These are phyloP conservation scores for Sciurus niger DNA, from an alignment of 2,113 vertebrate species.

Conservation along the genomic window DNA sequence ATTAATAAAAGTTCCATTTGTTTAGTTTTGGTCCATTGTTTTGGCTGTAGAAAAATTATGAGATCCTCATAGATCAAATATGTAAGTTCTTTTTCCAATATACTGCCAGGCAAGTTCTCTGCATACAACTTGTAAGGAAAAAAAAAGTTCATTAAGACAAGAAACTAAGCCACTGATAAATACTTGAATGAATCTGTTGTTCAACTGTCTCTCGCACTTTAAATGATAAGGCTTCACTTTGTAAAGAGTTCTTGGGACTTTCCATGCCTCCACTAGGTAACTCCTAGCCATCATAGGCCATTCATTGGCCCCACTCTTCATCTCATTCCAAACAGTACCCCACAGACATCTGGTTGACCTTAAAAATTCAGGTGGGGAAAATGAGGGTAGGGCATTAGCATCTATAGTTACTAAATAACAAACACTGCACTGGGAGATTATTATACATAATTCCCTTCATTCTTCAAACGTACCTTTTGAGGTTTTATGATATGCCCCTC, in stretches of 20 bases:
- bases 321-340: background rate
- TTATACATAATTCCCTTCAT: background rate
- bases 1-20: background rate
- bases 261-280: background rate
- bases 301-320: background rate
- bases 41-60: background rate
- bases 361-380: background rate
- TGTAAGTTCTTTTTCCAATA: background rate
- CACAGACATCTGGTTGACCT: background rate
- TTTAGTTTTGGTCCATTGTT: background rate
- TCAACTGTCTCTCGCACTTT: background rate
- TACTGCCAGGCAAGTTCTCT: background rate
- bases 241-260: background rate
- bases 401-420: background rate
- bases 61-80: background rate
- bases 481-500: background rate
- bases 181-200: conserved; percentile 4
- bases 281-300: background rate
- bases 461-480: background rate
- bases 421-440: background rate
- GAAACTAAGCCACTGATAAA: background rate
- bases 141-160: background rate
- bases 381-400: background rate
- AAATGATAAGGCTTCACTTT: background rate
- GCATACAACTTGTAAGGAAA: background rate